phyloP scores from a whole-genome alignment of 2,888 invertebrate species.

The Stenolophus ochropezus region DNA sequence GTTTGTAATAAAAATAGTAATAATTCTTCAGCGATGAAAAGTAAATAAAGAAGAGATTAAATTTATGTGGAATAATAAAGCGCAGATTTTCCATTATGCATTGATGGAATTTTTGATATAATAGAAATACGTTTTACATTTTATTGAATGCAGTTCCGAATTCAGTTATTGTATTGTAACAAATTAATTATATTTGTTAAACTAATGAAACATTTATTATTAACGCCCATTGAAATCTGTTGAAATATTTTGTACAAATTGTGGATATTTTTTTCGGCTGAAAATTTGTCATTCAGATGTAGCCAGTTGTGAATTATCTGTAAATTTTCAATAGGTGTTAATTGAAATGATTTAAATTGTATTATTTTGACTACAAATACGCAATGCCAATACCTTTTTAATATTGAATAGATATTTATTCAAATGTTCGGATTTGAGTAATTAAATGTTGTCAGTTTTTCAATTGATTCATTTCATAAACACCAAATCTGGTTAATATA shows the following conservation, averaged over 20 bases:
- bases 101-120: slow-evolving; percentile 27
- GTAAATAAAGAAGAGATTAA: neutral
- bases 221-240: slow-evolving; percentile 36
- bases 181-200: slow-evolving; percentile 43
- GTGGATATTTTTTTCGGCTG: slow-evolving; percentile 26
- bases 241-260: slow-evolving; percentile 44
- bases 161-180: slow-evolving; percentile 40
- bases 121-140: slow-evolving; percentile 27
- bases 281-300: slow-evolving; percentile 41
- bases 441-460: slow-evolving; percentile 41
- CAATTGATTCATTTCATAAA: neutral
- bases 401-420: slow-evolving; percentile 38
- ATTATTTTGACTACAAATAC: slow-evolving; percentile 46
- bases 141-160: slow-evolving; percentile 18
- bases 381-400: slow-evolving; percentile 38
- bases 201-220: slow-evolving; percentile 44
- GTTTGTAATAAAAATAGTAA: neutral
- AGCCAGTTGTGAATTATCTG: slow-evolving; percentile 45
- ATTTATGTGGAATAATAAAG: neutral
- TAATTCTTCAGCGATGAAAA: neutral
- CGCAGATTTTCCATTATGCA: neutral
- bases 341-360: slow-evolving; percentile 47
- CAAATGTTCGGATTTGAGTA: slow-evolving; percentile 38
- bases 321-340: slow-evolving; percentile 48
- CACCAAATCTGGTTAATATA: neutral